Percentiles rank a stretch among this genome's conserved stretches.
phyloP scores from a whole-genome alignment of 2,888 invertebrate genomes.

The Trissoscelio sp. region DNA sequence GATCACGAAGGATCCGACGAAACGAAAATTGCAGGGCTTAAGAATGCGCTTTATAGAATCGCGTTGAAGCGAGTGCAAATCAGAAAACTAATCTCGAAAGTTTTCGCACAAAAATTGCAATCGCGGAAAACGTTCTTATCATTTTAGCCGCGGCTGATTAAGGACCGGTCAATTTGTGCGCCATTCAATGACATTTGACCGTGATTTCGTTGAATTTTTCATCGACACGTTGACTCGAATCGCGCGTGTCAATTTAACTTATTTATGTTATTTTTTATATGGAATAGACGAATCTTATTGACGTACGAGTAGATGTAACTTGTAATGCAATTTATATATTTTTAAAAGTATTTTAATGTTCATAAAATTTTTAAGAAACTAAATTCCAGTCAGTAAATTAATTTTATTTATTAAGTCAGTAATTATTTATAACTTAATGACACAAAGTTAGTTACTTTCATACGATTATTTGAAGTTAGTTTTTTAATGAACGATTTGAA shows the following conservation, averaged over 20 bases:
- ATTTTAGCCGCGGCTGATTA: conserved; percentile 27
- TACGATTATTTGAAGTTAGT: no score
- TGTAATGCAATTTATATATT: no score
- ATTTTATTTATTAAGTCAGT: no score
- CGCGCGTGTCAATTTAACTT: not conserved
- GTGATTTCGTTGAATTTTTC: conserved; percentile 28
- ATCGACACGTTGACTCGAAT: not conserved
- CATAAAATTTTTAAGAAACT: no score
- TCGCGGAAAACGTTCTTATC: not conserved
- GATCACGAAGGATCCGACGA: conserved; percentile 57
- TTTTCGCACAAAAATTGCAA: conserved; percentile 21
- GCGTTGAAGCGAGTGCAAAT: conserved; percentile 40
- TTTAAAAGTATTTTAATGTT: no score
- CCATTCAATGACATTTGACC: conserved; percentile 10
- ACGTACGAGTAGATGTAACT: no score
- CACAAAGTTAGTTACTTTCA: no score
- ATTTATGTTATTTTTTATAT: not conserved
- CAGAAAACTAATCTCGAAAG: conserved; percentile 46
- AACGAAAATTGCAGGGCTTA: conserved; percentile 56
- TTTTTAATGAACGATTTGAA: no score
- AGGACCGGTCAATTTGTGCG: conserved; percentile 27
- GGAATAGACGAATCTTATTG: no score
- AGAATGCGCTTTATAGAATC: conserved; percentile 44
- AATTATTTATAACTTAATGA: no score
- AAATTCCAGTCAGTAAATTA: no score